These are phyloP conservation scores for Saxidomus purpurata DNA, from an alignment of 1,140 invertebrate genomes.

Conservation along the genomic window DNA sequence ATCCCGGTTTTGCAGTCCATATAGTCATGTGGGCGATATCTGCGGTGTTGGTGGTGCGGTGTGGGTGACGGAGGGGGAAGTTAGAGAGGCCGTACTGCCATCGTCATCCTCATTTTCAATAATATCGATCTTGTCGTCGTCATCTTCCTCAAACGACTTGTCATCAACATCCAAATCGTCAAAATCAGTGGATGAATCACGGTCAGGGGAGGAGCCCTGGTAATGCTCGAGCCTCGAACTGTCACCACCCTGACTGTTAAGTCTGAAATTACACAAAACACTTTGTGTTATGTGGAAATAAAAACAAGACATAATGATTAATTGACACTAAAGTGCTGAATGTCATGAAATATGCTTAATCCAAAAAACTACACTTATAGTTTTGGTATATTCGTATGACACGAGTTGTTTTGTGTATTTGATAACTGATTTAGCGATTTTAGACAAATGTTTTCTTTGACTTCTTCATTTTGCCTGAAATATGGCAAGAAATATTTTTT, in stretches of 20 bases:
- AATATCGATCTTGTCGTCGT: slow-evolving; percentile 63
- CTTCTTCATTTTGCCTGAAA: no score
- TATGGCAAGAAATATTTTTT: no score
- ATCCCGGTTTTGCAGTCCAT: slow-evolving; percentile 64
- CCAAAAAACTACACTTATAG: no score
- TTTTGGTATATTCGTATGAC: no score
- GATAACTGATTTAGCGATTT: no score
- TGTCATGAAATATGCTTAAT: no score
- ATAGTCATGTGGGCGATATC: slow-evolving; percentile 68
- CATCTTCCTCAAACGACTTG: slow-evolving; percentile 61
- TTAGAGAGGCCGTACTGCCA: slow-evolving; percentile 30
- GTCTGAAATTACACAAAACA: slow-evolving; percentile 43
- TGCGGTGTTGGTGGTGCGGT: slow-evolving; percentile 40
- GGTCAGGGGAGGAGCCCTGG: slow-evolving; percentile 57
- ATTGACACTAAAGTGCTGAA: background rate
- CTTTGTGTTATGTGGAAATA: background rate
- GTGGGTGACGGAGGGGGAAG: slow-evolving; percentile 17
- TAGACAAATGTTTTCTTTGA: no score
- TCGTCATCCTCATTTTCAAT: slow-evolving; percentile 64
- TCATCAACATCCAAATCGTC: slow-evolving; percentile 63
- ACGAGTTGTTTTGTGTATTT: no score
- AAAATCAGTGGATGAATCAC: slow-evolving; percentile 62
- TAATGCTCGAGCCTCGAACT: slow-evolving; percentile 40
- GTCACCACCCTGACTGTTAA: slow-evolving; percentile 53
- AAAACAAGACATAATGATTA: background rate